phyloP scores from a whole-genome alignment of 1,140 invertebrate species.

The Lepidurus apus region DNA sequence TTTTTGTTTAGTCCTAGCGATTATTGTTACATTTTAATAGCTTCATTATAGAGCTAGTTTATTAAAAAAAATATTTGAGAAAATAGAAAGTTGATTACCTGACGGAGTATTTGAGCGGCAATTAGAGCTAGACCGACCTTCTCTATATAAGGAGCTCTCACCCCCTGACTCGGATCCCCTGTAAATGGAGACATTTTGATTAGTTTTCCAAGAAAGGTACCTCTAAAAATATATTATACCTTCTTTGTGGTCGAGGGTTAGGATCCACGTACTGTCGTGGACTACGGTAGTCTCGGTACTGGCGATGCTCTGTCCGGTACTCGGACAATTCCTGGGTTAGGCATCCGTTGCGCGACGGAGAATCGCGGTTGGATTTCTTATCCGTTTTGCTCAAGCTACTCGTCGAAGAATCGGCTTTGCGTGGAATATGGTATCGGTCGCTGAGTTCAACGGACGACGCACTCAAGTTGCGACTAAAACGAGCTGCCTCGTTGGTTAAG shows the following conservation, averaged over 20 bases:
- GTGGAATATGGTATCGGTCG: background rate
- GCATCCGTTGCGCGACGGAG: background rate
- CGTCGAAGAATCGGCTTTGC: background rate
- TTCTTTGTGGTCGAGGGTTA: slow-evolving; percentile 31
- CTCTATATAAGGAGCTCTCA: background rate
- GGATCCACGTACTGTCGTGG: slow-evolving; percentile 27
- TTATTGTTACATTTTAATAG: no score
- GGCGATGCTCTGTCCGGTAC: slow-evolving; percentile 46
- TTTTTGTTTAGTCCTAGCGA: no score
- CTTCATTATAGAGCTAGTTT: no score
- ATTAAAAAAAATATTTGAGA: no score
- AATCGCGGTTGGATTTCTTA: background rate
- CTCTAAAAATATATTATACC: background rate
- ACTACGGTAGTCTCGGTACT: slow-evolving; percentile 51
- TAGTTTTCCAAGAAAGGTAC: background rate
- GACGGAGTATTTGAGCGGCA: background rate
- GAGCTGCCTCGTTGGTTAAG: background rate
- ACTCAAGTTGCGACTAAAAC: background rate
- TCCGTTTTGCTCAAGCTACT: background rate
- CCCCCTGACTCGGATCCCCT: background rate
- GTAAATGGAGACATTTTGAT: background rate
- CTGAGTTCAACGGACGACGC: background rate
- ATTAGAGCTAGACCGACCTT: background rate
- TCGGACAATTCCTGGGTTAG: slow-evolving; percentile 47
- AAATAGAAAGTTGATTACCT: background rate